phyloP scores from a whole-genome alignment of 64 coral and sea anemone species.

The Catalaphyllia jardinei region DNA sequence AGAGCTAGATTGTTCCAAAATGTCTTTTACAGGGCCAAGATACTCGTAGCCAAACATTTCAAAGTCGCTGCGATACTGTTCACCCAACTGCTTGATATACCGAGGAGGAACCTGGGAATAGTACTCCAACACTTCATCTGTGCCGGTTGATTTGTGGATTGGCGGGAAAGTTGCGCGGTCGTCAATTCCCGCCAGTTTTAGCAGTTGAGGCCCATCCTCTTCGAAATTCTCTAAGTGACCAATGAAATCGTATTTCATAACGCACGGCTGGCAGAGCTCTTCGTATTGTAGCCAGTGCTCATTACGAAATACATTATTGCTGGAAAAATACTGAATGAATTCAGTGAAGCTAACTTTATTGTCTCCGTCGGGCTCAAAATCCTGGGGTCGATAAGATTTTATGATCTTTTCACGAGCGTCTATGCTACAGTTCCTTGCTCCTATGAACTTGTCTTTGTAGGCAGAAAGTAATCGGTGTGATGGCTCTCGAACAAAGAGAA shows the following conservation, averaged over 20 bases:
- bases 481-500: no score
- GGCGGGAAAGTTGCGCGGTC: not conserved
- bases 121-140: not conserved
- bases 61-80: not conserved
- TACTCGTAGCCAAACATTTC: slow-evolving; percentile 15
- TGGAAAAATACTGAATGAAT: no score
- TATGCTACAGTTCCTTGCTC: no score
- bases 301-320: no score
- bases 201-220: not conserved
- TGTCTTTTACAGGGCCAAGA: no score
- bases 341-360: no score
- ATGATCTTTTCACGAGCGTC: no score
- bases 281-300: slow-evolving; percentile 2
- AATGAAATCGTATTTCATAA: not conserved
- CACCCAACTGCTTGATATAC: not conserved
- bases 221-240: not conserved
- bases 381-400: no score
- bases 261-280: not conserved
- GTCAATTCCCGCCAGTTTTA: not conserved
- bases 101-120: not conserved
- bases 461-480: no score
- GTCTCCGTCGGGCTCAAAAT: no score
- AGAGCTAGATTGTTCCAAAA: no score
- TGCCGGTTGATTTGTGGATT: not conserved
- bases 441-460: no score